Conservation (phyloP, 2,888 invertebrate species). For the Heliconius cydno region DNA sequence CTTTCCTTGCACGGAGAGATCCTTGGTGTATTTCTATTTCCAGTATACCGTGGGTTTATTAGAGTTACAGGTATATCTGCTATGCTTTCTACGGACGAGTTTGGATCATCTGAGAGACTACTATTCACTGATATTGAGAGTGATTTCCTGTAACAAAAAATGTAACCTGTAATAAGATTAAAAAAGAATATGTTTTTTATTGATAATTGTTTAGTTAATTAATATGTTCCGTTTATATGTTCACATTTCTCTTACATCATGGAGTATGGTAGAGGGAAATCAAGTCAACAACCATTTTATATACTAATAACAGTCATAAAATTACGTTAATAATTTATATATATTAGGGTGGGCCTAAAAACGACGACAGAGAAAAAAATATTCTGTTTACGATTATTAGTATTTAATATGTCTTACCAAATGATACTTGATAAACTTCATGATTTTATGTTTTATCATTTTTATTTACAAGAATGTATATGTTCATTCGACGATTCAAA, state of each 20-base stretch:
- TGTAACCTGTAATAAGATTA: not conserved
- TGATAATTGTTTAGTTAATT: not conserved
- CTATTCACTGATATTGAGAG: slow-evolving; percentile 75
- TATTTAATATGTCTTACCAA: too few relatives aligned
- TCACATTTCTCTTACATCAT: not conserved
- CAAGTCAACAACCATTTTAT: too few relatives aligned
- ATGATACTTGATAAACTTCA: too few relatives aligned
- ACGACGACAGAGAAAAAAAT: too few relatives aligned
- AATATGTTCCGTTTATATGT: not conserved
- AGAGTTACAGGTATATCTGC: slow-evolving; percentile 75
- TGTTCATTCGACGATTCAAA: too few relatives aligned
- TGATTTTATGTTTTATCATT: too few relatives aligned
- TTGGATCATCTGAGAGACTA: slow-evolving; percentile 75
- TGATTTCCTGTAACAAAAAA: slow-evolving; percentile 58
- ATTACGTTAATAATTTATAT: too few relatives aligned
- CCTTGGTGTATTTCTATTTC: slow-evolving; percentile 39
- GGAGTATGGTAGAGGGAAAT: too few relatives aligned
- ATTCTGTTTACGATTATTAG: too few relatives aligned
- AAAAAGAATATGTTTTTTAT: not conserved
- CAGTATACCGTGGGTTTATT: slow-evolving; percentile 70
- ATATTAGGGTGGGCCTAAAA: too few relatives aligned
- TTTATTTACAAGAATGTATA: too few relatives aligned
- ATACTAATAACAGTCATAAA: too few relatives aligned
- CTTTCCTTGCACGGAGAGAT: slow-evolving; percentile 35
- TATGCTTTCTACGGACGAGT: slow-evolving; percentile 74